Conservation (phyloP, 2,888 invertebrate genomes). For the Caenorhabditis sp. region DNA sequence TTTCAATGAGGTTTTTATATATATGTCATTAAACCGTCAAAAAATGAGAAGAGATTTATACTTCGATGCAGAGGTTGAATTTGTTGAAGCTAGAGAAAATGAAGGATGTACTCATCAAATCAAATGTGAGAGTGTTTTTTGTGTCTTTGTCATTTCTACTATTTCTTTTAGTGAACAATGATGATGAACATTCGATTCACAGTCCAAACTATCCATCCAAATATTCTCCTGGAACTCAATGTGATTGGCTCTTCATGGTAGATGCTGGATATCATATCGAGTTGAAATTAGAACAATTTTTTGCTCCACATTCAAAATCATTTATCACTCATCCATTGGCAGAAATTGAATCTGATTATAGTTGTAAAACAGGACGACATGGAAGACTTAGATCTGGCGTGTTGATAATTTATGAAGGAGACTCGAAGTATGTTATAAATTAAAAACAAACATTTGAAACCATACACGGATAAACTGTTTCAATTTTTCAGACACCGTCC, state of each 20-base stretch:
- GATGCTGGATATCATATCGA: background rate
- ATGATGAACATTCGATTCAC: background rate
- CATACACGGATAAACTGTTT: too few relatives aligned
- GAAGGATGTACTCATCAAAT: background rate
- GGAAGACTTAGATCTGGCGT: too few relatives aligned
- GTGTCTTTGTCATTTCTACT: background rate
- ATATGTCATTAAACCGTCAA: background rate
- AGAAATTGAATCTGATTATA: background rate
- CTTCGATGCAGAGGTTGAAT: background rate
- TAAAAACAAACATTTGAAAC: too few relatives aligned
- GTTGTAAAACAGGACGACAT: too few relatives aligned
- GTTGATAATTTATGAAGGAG: too few relatives aligned
- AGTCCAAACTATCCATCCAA: background rate
- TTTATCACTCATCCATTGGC: background rate
- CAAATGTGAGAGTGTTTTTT: background rate
- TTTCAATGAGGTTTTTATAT: background rate
- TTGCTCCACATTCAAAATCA: background rate
- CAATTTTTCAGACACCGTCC: too few relatives aligned
- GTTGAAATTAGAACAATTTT: background rate
- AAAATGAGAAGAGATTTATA: background rate
- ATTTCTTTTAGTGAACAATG: background rate
- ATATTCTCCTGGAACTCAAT: background rate
- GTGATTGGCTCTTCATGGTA: background rate
- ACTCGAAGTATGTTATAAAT: too few relatives aligned
- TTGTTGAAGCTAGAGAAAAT: background rate